Evolutionary conservation across 2,888 invertebrate species (phyloP), one percentile per base, ranked within the genome.

Genomic region (Ecdyonurus torrentis): DNA sequence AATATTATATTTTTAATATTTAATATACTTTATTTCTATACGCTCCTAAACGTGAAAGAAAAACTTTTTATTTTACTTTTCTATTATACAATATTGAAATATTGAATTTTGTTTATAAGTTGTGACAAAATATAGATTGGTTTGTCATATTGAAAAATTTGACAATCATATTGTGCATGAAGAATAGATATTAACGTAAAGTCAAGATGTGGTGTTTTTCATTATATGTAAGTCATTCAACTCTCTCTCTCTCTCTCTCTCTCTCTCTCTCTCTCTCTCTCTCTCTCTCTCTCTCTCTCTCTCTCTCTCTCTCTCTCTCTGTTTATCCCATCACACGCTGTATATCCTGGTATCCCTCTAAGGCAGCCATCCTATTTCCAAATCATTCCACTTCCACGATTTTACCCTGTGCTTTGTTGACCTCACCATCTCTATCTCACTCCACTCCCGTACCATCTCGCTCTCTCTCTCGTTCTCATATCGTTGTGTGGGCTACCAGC

Each of bases 171-270:
- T n/a, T n/a, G n/a, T n/a, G n/a, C n/a, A n/a, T n/a, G n/a, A n/a
- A n/a, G n/a, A n/a, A n/a, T n/a, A n/a, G n/a, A n/a, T n/a, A n/a
- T n/a, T n/a, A n/a, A n/a, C n/a, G n/a, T n/a, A n/a, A n/a, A n/a
- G n/a, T n/a, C n/a, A n/a, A n/a, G n/a, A n/a, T n/a, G n/a, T n/a
- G n/a, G n/a, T n/a, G n/a, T n/a, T n/a, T n/a, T n/a, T n/a, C n/a
- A n/a, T n/a, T n/a, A n/a, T n/a, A n/a, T n/a, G 64, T 67, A 66
- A 65, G 66, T 63, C 63, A 62, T 58, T 63, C 66, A 61, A 59
- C 37, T 61, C 64, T 64, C 67, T 58, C 23, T 60, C 64, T 18
- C 63, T 60, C 58, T 25, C 15, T 50, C 60, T 22, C 59, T 52
- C 58, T 25, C 53, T 52, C 25, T 52, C 64, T 19, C 59, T 53